These are phyloP conservation scores for Napeogenes inachia DNA, from an alignment of 2,888 invertebrate genomes.

Conservation along the genomic window DNA sequence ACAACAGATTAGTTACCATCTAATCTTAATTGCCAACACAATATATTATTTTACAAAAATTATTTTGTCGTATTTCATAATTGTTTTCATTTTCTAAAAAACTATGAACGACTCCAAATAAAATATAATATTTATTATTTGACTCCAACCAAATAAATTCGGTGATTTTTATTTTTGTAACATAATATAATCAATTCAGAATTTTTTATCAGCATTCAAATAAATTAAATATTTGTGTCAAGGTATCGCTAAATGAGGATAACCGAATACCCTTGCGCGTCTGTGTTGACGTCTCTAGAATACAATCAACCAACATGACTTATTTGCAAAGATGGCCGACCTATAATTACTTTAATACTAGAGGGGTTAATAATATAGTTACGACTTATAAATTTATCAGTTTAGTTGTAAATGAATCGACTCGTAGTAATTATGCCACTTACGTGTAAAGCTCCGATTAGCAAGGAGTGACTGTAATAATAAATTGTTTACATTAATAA, in stretches of 20 bases:
- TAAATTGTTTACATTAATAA: no score
- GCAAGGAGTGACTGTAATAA: no score
- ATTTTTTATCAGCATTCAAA: slow-evolving; percentile 21
- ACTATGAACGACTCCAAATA: neutral
- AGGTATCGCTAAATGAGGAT: slow-evolving; percentile 30
- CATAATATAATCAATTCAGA: slow-evolving; percentile 9
- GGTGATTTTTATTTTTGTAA: no score
- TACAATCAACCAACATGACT: slow-evolving; percentile 16
- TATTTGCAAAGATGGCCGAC: slow-evolving; percentile 5
- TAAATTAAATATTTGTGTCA: slow-evolving; percentile 31
- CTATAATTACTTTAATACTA: neutral
- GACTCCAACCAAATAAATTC: neutral
- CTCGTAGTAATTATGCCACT: neutral
- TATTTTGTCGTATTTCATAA: no score
- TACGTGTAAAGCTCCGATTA: neutral
- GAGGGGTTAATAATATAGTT: neutral
- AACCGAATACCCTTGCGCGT: slow-evolving; percentile 30
- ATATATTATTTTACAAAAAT: no score
- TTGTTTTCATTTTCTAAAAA: no score
- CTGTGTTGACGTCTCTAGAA: slow-evolving; percentile 23
- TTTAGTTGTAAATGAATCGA: neutral
- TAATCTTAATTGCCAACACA: slow-evolving; percentile 6
- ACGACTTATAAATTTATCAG: neutral
- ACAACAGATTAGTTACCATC: slow-evolving; percentile 15
- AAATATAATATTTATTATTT: neutral